A percentile compares a stretch with the other conserved stretches of the same genome.
Evolutionary conservation across 2,888 invertebrate genomes (phyloP).

Genomic region (Copidosoma aretas): DNA sequence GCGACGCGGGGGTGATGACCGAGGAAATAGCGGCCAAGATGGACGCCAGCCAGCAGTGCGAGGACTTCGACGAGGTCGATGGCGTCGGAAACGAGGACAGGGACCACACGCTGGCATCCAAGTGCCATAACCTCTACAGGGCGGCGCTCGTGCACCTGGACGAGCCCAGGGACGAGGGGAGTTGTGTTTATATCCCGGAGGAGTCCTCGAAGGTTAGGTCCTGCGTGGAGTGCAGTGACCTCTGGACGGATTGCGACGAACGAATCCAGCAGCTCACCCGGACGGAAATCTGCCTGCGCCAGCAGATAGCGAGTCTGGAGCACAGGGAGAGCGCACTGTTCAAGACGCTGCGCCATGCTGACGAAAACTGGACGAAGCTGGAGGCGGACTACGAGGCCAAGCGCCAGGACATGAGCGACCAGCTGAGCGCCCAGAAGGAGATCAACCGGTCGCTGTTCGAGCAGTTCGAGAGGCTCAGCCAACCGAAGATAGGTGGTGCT

Average conservation of each 20-base stretch:
- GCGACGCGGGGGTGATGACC: slow-evolving; percentile 26
- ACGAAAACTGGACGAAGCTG: slow-evolving; percentile 46
- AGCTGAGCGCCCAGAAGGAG: slow-evolving; percentile 45
- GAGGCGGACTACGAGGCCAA: slow-evolving; percentile 45
- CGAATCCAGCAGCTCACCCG: slow-evolving; percentile 38
- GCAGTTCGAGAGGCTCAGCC: slow-evolving; percentile 37
- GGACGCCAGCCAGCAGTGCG: not conserved
- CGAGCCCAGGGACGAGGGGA: not conserved
- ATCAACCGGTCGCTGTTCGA: slow-evolving; percentile 43
- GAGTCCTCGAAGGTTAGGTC: slow-evolving; percentile 40
- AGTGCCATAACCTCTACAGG: slow-evolving; percentile 5
- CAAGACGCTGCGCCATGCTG: slow-evolving; percentile 47
- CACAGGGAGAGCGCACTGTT: slow-evolving; percentile 46
- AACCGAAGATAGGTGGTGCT: slow-evolving; percentile 20
- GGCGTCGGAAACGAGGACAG: slow-evolving; percentile 41
- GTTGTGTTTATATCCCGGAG: not conserved
- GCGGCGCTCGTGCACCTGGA: not conserved
- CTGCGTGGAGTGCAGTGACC: slow-evolving; percentile 66
- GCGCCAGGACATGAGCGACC: slow-evolving; percentile 42
- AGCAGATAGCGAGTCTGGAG: slow-evolving; percentile 46
- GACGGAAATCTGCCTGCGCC: slow-evolving; percentile 41
- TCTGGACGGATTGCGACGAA: slow-evolving; percentile 65
- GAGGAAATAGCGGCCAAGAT: not conserved
- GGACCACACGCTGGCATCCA: too few species aligned
- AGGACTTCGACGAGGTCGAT: not conserved